Percentiles rank a stretch among this genome's conserved stretches.
phyloP scores from a whole-genome alignment of 2,888 invertebrate species.

The Andrena flavipes region DNA sequence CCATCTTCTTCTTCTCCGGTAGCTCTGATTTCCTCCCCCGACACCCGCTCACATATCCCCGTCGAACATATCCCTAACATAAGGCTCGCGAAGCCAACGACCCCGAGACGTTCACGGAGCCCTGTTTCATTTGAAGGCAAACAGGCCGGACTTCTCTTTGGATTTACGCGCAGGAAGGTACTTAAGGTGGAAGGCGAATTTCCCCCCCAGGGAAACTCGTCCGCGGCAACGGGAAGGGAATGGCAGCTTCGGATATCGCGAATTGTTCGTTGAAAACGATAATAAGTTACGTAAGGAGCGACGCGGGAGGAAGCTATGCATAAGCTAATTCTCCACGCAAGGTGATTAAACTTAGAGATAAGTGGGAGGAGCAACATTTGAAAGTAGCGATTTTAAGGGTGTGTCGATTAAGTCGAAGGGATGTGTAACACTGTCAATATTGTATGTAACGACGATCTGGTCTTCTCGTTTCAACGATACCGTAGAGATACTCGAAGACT shows the following conservation, averaged over 20 bases:
- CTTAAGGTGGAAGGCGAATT: slow-evolving; percentile 2
- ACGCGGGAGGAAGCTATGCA: background rate
- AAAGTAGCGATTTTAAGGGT: slow-evolving; percentile 28
- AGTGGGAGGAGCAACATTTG: slow-evolving; percentile 13
- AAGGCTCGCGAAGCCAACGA: background rate
- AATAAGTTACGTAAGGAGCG: background rate
- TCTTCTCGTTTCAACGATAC: slow-evolving; percentile 55
- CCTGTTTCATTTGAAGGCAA: background rate
- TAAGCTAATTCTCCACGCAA: background rate
- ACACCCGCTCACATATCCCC: slow-evolving; percentile 46
- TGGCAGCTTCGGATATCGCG: background rate
- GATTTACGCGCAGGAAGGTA: background rate
- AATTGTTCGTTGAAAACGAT: background rate
- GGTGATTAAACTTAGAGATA: slow-evolving; percentile 28
- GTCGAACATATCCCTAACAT: slow-evolving; percentile 48
- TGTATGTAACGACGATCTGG: slow-evolving; percentile 51
- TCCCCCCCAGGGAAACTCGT: background rate
- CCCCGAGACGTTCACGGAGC: background rate
- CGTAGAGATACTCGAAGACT: slow-evolving; percentile 41
- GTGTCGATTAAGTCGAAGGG: slow-evolving; percentile 32
- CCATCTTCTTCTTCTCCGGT: background rate
- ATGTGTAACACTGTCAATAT: slow-evolving; percentile 67
- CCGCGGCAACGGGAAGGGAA: slow-evolving; percentile 1
- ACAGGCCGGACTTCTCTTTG: background rate
- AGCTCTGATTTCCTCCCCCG: background rate